Base-by-base conservation (phyloP, 2,113 vertebrate species). In the Leucoraja erinaceus region DNA sequence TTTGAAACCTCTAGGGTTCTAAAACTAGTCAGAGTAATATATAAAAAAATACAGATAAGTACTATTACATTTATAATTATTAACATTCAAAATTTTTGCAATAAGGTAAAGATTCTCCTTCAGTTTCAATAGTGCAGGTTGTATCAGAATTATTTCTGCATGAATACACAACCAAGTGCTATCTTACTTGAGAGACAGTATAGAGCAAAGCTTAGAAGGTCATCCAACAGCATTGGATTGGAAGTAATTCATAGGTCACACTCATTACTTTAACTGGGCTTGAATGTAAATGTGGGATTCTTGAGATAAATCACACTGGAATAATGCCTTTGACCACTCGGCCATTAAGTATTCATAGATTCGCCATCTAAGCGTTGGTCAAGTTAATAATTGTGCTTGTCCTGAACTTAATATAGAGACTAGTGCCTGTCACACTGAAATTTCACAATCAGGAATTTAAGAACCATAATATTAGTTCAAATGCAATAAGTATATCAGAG, bases 1-100 rank as follows among this genome's bases (percentile, higher is more conserved):
- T 68, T 68, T 90, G 25, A 90, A 90, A 91, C 33, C 66, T 63
- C 66, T 66, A 18, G 61, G 83, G 28, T 91, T 47, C 90, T 91
- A 54, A 28, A 9, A 47, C 68, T 54, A 22, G 68, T 91, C 66
- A 72, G 8, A 54, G 22, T 72, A 38, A n/a, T 18, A 31, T 91
- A 72, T 47, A 47, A 54, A 56, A 84, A 47, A 91, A 74, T 63
- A 66, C 33, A 72, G 66, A 91, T 72, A 33, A n/a, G 31, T 54
- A 72, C 38, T 25, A 70, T 74, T 54, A 91, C 28, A 91, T 74
- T 91, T 72, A 91, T 18, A 68, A n/a, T 63, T 12, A 90, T 90
- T 68, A 68, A 68, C n/a, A 18, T 68, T 63, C 28, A 31, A 88
- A 88, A 5, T n/a, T 68, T 68, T 31, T 31, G 68, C 9, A 47